Conservation (phyloP, 1,140 invertebrate species). For the Protaetia brevitarsis region DNA sequence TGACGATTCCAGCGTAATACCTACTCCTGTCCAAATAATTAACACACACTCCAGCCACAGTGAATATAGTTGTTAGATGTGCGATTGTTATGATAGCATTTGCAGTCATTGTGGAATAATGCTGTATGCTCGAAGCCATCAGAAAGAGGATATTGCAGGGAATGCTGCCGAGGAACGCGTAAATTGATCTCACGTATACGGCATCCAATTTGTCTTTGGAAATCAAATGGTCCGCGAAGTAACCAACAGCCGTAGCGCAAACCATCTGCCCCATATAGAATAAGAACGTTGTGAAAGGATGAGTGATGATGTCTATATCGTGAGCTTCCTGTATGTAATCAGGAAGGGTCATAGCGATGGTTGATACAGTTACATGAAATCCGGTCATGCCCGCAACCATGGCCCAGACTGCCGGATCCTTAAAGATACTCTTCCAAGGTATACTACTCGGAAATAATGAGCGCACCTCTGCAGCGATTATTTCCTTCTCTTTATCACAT, state of each 20-base stretch:
- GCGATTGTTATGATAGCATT: background rate
- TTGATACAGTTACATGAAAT: no score
- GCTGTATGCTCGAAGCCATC: background rate
- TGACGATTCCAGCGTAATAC: background rate
- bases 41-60: background rate
- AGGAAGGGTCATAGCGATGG: background rate
- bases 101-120: background rate
- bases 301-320: no score
- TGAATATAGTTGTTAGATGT: background rate
- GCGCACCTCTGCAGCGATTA: background rate
- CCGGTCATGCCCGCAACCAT: background rate
- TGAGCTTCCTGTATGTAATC: background rate
- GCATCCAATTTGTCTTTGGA: background rate
- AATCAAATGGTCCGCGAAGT: background rate
- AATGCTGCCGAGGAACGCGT: background rate
- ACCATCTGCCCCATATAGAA: background rate
- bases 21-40: background rate
- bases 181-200: background rate
- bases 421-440: background rate
- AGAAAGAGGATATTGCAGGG: background rate
- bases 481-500: background rate
- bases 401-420: background rate
- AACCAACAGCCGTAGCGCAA: background rate
- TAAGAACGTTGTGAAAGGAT: background rate
- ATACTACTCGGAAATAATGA: background rate